Conservation (phyloP, 1,140 invertebrate genomes). For the Steinernema khuongi region DNA sequence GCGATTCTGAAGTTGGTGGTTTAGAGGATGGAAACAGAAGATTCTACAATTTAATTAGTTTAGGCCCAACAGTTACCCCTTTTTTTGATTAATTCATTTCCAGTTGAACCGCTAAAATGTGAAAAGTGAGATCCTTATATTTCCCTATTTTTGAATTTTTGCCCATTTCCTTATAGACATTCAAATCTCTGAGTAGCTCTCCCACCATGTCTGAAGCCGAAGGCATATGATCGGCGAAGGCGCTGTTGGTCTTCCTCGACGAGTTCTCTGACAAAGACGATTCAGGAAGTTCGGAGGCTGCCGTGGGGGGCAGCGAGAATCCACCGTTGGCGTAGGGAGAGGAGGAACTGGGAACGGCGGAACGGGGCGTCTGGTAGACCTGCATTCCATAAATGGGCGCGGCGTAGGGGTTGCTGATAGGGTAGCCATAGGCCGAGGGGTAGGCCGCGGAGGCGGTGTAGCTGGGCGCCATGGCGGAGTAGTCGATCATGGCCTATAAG, state of each 20-base stretch:
- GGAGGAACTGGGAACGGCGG: not conserved
- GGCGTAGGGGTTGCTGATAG: not conserved
- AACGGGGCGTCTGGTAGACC: not conserved
- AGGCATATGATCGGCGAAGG: not conserved
- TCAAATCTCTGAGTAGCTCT: no score
- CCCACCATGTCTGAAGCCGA: not conserved
- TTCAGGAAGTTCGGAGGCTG: not conserved
- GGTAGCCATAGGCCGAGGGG: not conserved
- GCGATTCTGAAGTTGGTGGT: not conserved
- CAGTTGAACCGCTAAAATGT: no score
- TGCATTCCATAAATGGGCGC: not conserved
- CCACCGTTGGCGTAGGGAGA: not conserved
- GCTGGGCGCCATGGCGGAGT: not conserved
- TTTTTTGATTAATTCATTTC: no score
- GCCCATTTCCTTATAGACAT: no score
- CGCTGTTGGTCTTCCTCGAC: not conserved
- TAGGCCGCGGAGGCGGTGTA: not conserved
- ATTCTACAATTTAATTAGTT: no score
- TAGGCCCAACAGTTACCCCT: no score
- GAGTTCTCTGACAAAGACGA: not conserved
- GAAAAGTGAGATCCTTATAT: no score
- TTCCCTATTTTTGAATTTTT: no score
- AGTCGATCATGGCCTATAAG: constrained; percentile 11
- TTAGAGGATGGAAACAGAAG: not conserved
- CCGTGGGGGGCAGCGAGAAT: not conserved